Percentiles rank a stretch among this genome's conserved stretches.
phyloP scores from a whole-genome alignment of 2,797 vertebrate genomes.

The Rhynchotus rufescens region DNA sequence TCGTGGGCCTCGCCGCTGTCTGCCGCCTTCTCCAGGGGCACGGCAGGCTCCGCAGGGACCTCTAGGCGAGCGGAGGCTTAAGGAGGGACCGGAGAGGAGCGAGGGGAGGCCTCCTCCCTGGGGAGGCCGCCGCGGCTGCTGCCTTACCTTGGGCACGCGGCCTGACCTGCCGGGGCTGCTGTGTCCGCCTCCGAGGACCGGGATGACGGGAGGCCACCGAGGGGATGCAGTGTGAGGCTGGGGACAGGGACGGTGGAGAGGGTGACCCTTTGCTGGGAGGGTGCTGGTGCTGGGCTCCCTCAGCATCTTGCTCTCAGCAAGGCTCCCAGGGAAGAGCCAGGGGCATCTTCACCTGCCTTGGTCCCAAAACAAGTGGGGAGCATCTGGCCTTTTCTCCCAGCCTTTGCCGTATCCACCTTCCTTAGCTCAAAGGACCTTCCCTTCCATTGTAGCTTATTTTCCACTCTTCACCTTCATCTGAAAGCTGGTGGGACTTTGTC shows the following conservation, averaged over 20 bases:
- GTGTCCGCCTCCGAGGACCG: background rate
- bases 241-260: background rate
- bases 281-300: background rate
- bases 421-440: background rate
- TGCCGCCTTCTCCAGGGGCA: background rate
- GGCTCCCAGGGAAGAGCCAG: background rate
- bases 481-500: background rate
- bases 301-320: background rate
- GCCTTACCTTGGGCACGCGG: background rate
- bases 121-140: background rate
- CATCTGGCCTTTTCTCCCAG: background rate
- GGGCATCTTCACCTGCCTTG: background rate
- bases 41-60: slow-evolving; percentile 39
- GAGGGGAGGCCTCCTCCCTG: background rate
- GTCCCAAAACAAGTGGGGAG: background rate
- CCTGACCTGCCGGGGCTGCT: background rate
- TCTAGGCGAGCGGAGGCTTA: slow-evolving; percentile 1
- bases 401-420: background rate
- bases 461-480: fast-evolving
- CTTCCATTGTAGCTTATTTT: background rate
- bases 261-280: background rate
- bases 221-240: background rate
- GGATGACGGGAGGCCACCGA: background rate
- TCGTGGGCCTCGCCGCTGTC: background rate
- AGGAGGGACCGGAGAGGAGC: background rate